A percentile compares a stretch with the other conserved stretches of the same genome.
phyloP scores from a whole-genome alignment of 2,113 vertebrate genomes.

The Entelurus aequoreus region DNA sequence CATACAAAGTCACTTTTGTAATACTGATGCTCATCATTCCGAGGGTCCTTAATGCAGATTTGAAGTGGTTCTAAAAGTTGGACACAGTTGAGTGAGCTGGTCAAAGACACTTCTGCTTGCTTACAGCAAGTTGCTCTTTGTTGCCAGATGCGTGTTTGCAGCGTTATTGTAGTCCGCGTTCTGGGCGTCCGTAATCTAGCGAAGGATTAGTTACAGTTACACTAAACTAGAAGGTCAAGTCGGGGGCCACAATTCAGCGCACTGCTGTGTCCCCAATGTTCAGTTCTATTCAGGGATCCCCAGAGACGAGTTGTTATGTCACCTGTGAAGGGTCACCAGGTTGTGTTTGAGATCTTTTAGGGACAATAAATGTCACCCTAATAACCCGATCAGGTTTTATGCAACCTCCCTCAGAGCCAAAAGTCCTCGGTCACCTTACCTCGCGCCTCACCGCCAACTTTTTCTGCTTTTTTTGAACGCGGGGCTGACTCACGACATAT shows the following conservation, averaged over 20 bases:
- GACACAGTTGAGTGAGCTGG: no score
- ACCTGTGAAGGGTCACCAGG: not conserved
- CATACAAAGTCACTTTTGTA: no score
- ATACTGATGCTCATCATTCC: no score
- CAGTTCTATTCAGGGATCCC: conserved; percentile 35
- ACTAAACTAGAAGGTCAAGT: no score
- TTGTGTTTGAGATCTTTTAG: not conserved
- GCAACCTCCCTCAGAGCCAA: conserved; percentile 1
- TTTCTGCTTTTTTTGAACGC: conserved; percentile 54
- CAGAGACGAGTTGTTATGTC: conserved; percentile 32
- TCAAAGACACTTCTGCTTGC: no score
- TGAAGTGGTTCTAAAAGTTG: no score
- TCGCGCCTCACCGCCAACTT: conserved; percentile 11
- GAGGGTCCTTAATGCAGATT: no score
- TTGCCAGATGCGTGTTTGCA: no score
- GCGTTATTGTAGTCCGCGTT: no score
- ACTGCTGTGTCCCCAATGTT: not conserved
- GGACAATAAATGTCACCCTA: not conserved
- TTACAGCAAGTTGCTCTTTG: no score
- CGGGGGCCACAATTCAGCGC: not conserved
- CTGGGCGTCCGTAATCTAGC: no score
- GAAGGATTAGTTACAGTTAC: no score
- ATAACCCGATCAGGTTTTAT: conserved; percentile 19
- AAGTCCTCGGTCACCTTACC: conserved; percentile 35
- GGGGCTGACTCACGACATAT: conserved; percentile 59